Evolutionary conservation across 2,113 vertebrate genomes (phyloP).

Genomic region (Ginglymostoma cirratum): DNA sequence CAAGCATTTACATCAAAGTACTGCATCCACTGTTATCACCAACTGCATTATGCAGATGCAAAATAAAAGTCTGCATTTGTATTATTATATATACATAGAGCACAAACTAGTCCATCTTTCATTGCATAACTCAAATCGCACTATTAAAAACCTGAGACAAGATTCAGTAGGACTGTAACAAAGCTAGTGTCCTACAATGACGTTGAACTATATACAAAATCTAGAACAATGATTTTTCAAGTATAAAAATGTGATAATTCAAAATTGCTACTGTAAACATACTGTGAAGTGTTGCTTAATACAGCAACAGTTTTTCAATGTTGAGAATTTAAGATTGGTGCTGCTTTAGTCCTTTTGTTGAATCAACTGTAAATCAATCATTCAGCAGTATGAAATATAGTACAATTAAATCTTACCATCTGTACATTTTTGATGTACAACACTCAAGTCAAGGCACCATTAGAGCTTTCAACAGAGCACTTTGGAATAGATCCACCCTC

Average conservation of each 20-base stretch:
- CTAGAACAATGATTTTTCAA: slow-evolving; percentile 1
- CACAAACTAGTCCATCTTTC: not conserved
- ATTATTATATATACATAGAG: not conserved
- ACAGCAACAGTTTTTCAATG: not conserved
- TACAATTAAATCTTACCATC: slow-evolving; percentile 26
- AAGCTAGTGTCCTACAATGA: not conserved
- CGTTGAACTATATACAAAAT: not conserved
- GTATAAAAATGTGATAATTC: not conserved
- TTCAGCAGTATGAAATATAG: not conserved
- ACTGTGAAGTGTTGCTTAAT: not conserved
- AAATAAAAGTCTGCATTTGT: not conserved
- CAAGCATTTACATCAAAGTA: not conserved
- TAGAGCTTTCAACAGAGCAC: slow-evolving; percentile 3
- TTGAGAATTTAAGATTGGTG: not conserved
- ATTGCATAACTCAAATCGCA: not conserved
- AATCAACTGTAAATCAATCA: not conserved
- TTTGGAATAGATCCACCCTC: slow-evolving; percentile 15
- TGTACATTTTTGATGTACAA: slow-evolving; percentile 14
- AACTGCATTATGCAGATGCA: not conserved
- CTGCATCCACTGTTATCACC: not conserved
- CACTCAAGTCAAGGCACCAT: not conserved
- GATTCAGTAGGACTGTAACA: not conserved
- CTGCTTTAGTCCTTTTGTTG: not conserved
- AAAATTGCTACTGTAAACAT: not conserved
- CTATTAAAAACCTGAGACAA: not conserved